Base-by-base conservation (phyloP, 1,140 invertebrate species). In the Antheraea pernyi region DNA sequence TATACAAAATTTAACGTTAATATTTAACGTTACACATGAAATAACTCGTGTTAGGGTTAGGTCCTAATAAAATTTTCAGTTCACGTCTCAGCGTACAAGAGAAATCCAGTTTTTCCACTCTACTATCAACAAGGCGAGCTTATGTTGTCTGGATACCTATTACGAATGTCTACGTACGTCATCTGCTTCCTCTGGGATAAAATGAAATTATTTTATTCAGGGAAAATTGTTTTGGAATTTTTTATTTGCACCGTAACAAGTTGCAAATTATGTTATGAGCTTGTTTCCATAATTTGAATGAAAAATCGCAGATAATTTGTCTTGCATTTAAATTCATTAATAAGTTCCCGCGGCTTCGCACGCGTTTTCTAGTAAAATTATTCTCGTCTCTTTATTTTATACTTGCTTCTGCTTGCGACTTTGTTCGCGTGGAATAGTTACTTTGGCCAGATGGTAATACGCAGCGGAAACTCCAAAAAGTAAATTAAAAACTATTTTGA, bases 1-100 rank as follows among this genome's bases (percentile, higher is more conserved):
- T 53, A 53, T 53, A 53, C 46, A 6, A n/a, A 53, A 53, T 53
- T 53, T 53, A 16, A 53, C 46, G 16, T 53, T 53, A 53, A 53
- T n/a, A 53, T 53, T 53, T 53, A 16, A 53, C 16, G 46, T 53
- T 53, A 13, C 16, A 53, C 46, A 53, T 53, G 46, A 53, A 53
- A 53, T 10, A 53, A 53, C 46, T 53, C 46, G 16, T 53, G 46
- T 53, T 53, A 53, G 46, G 13, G 11, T 53, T 53, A 53, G 46
- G 46, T 16, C 46, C 11, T 18, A 59, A 71, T 71, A 71, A 71
- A 62, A 67, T 48, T 70, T 63, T 59, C 69, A 58, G 19, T 46
- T 42, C 64, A 66, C 69, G 64, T 66, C 42, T 37, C 8, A 42
- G 61, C 36, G 30, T 60, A 59, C 53, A 53, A 63, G 37, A 65